A percentile compares a stretch with the other conserved stretches of the same genome.
Conservation (phyloP, 2,113 vertebrate species). For the Oenanthe oenanthe region DNA sequence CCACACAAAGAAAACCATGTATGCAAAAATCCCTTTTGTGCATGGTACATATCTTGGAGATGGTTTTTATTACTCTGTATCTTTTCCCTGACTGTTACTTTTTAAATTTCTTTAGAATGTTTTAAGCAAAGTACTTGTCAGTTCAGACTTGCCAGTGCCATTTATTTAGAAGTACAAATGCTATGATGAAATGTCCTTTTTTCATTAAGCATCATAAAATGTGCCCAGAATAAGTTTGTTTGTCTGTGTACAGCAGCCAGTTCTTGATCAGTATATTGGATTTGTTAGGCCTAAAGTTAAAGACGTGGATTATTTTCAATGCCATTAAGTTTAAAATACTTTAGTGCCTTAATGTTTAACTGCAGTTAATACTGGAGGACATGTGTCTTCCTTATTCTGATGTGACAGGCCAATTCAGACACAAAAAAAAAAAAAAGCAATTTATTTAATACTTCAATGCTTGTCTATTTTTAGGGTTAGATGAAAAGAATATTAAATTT, state of each 20-base stretch:
- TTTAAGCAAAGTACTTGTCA: neutral
- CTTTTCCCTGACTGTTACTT: neutral
- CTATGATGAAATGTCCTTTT: neutral
- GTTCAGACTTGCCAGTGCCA: neutral
- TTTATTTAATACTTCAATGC: neutral
- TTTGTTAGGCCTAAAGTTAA: neutral
- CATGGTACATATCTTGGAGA: neutral
- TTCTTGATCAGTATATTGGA: neutral
- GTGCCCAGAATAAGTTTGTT: neutral
- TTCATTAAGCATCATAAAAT: neutral
- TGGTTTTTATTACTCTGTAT: neutral
- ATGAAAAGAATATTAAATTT: neutral
- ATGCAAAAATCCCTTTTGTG: neutral
- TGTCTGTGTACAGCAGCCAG: neutral
- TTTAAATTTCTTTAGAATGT: neutral
- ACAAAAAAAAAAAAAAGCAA: neutral
- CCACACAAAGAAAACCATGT: neutral
- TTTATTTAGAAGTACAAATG: neutral
- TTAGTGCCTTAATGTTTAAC: neutral
- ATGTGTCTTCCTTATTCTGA: slow-evolving; percentile 1
- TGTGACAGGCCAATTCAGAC: neutral
- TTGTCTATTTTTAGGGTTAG: neutral
- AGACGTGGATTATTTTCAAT: neutral
- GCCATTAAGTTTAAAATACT: neutral
- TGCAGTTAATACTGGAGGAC: neutral